Percentiles rank a stretch among this genome's conserved stretches.
Evolutionary conservation across 2,888 invertebrate species (phyloP).

Genomic region (Agrotis puta): DNA sequence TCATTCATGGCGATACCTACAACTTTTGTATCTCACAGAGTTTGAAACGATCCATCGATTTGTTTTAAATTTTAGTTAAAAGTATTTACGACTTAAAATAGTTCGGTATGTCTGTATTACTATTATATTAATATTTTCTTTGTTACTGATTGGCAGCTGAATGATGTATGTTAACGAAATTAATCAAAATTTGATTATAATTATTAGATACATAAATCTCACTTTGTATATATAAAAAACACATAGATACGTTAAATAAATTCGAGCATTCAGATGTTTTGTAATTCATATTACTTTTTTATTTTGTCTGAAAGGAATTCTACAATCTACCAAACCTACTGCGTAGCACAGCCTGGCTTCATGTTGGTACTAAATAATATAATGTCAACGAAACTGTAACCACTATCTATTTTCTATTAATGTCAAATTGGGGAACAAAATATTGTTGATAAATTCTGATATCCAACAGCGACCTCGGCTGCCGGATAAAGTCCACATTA

Average conservation of each 20-base stretch:
- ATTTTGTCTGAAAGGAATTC: slow-evolving; percentile 20
- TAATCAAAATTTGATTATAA: slow-evolving; percentile 49
- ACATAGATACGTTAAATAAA: slow-evolving; percentile 60
- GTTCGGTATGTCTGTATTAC: slow-evolving; percentile 58
- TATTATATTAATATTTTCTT: slow-evolving; percentile 47
- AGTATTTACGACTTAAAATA: slow-evolving; percentile 43
- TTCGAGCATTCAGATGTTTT: slow-evolving; percentile 59
- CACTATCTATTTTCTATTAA: neutral
- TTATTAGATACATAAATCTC: slow-evolving; percentile 35
- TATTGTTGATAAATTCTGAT: neutral
- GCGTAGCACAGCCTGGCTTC: neutral
- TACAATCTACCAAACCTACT: neutral
- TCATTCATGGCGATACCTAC: slow-evolving; percentile 11
- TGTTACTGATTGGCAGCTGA: slow-evolving; percentile 56
- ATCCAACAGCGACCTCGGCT: slow-evolving; percentile 17
- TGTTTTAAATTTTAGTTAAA: slow-evolving; percentile 47
- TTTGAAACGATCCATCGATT: slow-evolving; percentile 32
- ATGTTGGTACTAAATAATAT: neutral
- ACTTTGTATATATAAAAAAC: slow-evolving; percentile 53
- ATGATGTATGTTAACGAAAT: slow-evolving; percentile 50
- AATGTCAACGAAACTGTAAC: neutral
- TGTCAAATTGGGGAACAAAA: slow-evolving; percentile 9
- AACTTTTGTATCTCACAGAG: slow-evolving; percentile 8
- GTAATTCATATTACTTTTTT: slow-evolving; percentile 49
- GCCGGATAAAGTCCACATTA: neutral